phyloP scores from a whole-genome alignment of 2,797 vertebrate genomes.

The Myotis myotis region DNA sequence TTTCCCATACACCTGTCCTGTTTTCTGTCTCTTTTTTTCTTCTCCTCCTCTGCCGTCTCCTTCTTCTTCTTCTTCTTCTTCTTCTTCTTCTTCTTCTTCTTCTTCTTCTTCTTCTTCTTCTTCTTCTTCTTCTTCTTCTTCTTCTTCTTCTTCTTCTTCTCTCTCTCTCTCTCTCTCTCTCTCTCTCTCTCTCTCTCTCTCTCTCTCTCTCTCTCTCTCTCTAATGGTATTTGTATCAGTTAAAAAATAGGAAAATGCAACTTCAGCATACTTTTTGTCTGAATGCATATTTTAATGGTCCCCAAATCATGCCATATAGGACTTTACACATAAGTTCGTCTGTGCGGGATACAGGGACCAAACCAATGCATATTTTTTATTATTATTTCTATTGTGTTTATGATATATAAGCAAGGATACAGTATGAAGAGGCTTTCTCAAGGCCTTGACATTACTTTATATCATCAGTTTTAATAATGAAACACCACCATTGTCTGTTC shows the following conservation, averaged over 20 bases:
- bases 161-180: too few relatives aligned
- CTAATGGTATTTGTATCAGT: not conserved
- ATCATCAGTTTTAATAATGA: not conserved
- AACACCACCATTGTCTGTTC: not conserved
- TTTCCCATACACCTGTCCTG: not conserved
- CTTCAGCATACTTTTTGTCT: not conserved
- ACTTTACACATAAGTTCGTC: not conserved
- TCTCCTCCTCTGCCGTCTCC: too few relatives aligned
- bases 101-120: too few relatives aligned
- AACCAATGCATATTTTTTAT: not conserved
- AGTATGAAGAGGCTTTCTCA: not conserved
- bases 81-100: accelerated
- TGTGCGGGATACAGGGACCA: not conserved
- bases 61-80: too few relatives aligned
- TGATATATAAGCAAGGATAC: not conserved
- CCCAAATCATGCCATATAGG: not conserved
- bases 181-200: too few relatives aligned
- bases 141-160: too few relatives aligned
- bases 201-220: not conserved
- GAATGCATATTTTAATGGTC: not conserved
- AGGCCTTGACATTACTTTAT: not conserved
- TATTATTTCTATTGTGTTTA: not conserved
- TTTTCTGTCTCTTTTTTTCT: too few relatives aligned
- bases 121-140: too few relatives aligned
- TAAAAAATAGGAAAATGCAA: not conserved